These are phyloP conservation scores for Chalcosyrphus nemorum DNA, from an alignment of 2,888 invertebrate species.

Conservation along the genomic window DNA sequence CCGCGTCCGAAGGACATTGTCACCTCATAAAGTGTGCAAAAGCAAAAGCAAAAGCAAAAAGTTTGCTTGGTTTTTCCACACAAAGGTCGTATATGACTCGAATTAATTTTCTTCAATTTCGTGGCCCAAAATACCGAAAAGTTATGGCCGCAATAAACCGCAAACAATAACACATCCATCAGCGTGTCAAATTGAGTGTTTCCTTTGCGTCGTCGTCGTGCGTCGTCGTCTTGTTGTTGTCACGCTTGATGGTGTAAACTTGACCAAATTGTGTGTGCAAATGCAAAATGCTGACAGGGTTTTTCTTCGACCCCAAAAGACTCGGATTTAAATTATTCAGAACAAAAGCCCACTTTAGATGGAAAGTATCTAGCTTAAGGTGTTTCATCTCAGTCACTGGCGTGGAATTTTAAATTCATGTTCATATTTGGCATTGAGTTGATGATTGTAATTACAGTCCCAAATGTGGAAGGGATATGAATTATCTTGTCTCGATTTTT, in stretches of 20 bases:
- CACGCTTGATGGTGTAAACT: background rate
- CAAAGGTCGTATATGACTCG: slow-evolving; percentile 20
- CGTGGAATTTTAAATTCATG: slow-evolving; percentile 22
- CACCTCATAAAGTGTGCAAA: slow-evolving; percentile 30
- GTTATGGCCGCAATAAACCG: slow-evolving; percentile 3
- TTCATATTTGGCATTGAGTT: slow-evolving; percentile 3
- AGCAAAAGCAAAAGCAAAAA: background rate
- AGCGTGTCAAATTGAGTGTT: slow-evolving; percentile 36
- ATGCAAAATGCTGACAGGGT: background rate
- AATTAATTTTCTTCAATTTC: slow-evolving; percentile 26
- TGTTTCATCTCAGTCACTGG: slow-evolving; percentile 11
- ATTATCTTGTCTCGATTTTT: background rate
- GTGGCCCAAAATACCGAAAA: background rate
- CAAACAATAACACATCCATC: slow-evolving; percentile 20
- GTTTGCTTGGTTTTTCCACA: too few relatives aligned
- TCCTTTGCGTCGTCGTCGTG: background rate
- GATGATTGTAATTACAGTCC: slow-evolving; percentile 1
- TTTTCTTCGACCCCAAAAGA: slow-evolving; percentile 23
- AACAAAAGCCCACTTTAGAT: background rate
- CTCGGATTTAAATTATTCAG: slow-evolving; percentile 59
- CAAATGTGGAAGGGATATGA: background rate
- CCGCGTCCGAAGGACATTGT: slow-evolving; percentile 28
- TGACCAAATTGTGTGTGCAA: slow-evolving; percentile 16
- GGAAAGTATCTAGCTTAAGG: slow-evolving; percentile 1
- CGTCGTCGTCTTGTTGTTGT: background rate